Evolutionary conservation across 2,113 vertebrate genomes (phyloP).

Genomic region (Limnothrissa miodon): DNA sequence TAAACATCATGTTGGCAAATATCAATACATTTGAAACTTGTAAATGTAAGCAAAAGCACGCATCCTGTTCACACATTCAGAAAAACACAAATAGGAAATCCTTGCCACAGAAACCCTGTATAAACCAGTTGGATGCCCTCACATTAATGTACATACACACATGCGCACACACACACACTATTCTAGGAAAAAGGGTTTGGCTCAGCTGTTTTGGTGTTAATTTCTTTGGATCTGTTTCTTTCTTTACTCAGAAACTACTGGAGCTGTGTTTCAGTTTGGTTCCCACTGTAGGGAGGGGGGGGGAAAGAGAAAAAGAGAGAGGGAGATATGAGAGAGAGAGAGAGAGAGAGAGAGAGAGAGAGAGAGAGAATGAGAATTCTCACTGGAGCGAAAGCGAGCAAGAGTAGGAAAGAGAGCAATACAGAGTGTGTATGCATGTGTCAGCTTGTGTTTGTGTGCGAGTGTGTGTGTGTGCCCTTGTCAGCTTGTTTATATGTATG

Average conservation of each 20-base stretch:
- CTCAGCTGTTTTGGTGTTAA: background rate
- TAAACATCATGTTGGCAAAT: background rate
- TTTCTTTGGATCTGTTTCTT: background rate
- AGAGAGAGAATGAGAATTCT: background rate
- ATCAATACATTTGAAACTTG: background rate
- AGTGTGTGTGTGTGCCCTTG: background rate
- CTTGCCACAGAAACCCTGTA: constrained; percentile 12
- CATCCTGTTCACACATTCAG: background rate
- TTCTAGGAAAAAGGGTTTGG: background rate
- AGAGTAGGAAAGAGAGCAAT: background rate
- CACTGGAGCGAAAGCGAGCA: background rate
- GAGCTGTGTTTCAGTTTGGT: background rate
- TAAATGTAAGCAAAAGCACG: background rate
- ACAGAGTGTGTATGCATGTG: background rate
- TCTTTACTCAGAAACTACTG: background rate
- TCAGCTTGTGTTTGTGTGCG: background rate
- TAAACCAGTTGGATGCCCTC: background rate
- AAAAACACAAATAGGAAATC: background rate
- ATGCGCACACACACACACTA: background rate
- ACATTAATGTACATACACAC: background rate
- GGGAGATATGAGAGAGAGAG: background rate
- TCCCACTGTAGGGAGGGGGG: background rate
- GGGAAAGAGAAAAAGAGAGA: background rate
- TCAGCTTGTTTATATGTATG: background rate
- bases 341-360: background rate